Percentiles rank a stretch among this genome's conserved stretches.
Conservation (phyloP, 2,888 invertebrate species). For the Drosophila siamana region DNA sequence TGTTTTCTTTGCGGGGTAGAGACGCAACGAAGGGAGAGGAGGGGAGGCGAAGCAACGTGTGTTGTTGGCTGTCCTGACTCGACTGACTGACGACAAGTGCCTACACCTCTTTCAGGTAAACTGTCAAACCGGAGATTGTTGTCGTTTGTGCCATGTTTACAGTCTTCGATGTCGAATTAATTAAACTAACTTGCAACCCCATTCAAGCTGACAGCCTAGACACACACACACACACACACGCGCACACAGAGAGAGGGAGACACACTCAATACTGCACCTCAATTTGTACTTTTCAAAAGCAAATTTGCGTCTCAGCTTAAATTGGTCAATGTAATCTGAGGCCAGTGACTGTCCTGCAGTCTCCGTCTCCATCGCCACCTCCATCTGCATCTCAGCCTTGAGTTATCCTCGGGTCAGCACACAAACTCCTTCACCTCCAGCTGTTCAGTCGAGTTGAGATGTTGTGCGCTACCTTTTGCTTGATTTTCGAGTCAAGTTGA, state of each 20-base stretch:
- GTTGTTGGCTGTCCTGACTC: slow-evolving; percentile 9
- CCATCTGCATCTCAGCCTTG: slow-evolving; percentile 39
- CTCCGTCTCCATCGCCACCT: slow-evolving; percentile 1
- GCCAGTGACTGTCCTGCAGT: slow-evolving; percentile 42
- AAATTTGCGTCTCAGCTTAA: slow-evolving; percentile 49
- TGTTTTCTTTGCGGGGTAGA: slow-evolving; percentile 13
- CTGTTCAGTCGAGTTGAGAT: slow-evolving; percentile 52
- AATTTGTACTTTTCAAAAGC: slow-evolving; percentile 67
- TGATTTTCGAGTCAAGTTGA: not conserved
- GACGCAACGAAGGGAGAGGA: too few species aligned
- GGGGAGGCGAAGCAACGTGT: too few species aligned
- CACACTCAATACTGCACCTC: slow-evolving; percentile 37
- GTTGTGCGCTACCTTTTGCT: slow-evolving; percentile 26
- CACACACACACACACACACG: slow-evolving; percentile 7
- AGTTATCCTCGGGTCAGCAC: slow-evolving; percentile 56
- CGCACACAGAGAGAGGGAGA: too few species aligned
- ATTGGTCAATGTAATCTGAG: slow-evolving; percentile 77
- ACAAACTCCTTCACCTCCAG: slow-evolving; percentile 36
- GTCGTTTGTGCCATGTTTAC: slow-evolving; percentile 62
- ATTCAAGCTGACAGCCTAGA: slow-evolving; percentile 20
- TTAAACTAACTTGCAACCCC: slow-evolving; percentile 75
- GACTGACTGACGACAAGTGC: slow-evolving; percentile 76
- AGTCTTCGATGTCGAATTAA: slow-evolving; percentile 76
- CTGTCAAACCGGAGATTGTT: slow-evolving; percentile 70
- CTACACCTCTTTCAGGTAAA: slow-evolving; percentile 81